A percentile compares a stretch with the other conserved stretches of the same genome.
Conservation (phyloP, 2,888 invertebrate genomes). For the Parapristionchus giblindavisi region DNA sequence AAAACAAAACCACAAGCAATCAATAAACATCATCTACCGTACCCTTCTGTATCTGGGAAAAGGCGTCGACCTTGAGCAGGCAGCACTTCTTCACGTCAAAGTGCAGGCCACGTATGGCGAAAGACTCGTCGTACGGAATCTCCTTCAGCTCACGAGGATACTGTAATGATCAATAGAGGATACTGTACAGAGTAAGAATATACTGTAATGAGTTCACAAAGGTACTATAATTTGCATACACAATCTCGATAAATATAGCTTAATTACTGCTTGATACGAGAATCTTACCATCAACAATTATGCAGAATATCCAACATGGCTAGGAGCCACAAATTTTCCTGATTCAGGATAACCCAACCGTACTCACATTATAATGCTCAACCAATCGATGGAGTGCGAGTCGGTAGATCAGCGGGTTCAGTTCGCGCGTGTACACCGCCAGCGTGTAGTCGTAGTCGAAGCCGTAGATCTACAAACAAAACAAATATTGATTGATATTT, state of each 20-base stretch:
- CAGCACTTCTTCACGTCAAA: slow-evolving; percentile 95
- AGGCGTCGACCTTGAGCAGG: slow-evolving; percentile 91
- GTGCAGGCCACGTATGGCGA: slow-evolving; percentile 95
- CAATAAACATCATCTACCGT: slow-evolving; percentile 71
- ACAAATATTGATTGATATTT: not conserved
- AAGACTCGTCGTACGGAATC: slow-evolving; percentile 87
- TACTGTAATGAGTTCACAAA: not conserved
- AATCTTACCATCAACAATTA: not conserved
- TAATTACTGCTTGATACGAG: not conserved
- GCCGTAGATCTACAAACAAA: slow-evolving; percentile 78
- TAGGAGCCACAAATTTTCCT: not conserved
- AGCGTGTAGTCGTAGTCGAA: slow-evolving; percentile 98
- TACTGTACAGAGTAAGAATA: not conserved
- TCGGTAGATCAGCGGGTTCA: slow-evolving; percentile 89
- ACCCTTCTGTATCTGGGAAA: slow-evolving; percentile 93
- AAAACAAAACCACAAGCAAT: not conserved
- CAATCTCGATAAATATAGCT: not conserved
- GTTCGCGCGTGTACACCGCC: slow-evolving; percentile 88
- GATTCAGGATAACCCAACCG: not conserved
- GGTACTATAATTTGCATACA: not conserved
- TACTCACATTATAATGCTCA: slow-evolving; percentile 83
- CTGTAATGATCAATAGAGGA: slow-evolving; percentile 73
- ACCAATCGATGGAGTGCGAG: slow-evolving; percentile 87
- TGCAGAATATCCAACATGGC: not conserved
- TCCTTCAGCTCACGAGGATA: slow-evolving; percentile 83